Evolutionary conservation across 2,888 invertebrate genomes (phyloP).

Genomic region (Physocephala rufipes): DNA sequence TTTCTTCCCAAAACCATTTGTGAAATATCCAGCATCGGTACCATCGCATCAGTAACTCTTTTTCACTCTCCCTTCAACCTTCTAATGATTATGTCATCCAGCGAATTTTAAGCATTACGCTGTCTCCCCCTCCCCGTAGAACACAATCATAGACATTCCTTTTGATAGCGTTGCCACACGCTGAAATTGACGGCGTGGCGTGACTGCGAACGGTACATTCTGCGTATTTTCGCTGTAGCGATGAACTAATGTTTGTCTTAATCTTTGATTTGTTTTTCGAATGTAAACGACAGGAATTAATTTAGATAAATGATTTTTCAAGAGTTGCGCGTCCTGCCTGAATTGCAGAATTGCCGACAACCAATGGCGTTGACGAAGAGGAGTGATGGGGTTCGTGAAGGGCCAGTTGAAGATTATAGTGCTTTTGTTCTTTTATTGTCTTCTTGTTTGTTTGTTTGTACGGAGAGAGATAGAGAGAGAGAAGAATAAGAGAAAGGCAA

Average conservation of each 20-base stretch:
- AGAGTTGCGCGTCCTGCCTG: conserved; percentile 43
- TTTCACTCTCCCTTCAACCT: too few species aligned
- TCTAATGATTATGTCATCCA: conserved; percentile 46
- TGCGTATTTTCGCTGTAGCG: conserved; percentile 9
- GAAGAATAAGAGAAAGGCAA: too few species aligned
- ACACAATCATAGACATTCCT: conserved; percentile 43
- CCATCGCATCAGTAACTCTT: background rate
- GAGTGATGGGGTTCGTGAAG: too few species aligned
- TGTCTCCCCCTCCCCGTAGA: conserved; percentile 25
- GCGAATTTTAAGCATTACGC: conserved; percentile 50
- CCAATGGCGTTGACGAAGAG: too few species aligned
- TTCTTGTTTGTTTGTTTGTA: too few species aligned
- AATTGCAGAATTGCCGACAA: background rate
- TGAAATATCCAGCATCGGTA: background rate
- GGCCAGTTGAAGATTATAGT: too few species aligned
- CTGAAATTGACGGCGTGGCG: conserved; percentile 44
- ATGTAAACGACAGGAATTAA: conserved; percentile 68
- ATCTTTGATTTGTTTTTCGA: conserved; percentile 66
- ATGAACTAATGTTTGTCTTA: conserved; percentile 65
- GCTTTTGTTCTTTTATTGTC: too few species aligned
- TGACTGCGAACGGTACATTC: background rate
- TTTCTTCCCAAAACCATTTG: background rate
- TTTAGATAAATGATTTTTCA: conserved; percentile 67
- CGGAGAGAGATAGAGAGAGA: too few species aligned
- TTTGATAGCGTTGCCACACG: conserved; percentile 45